These are phyloP conservation scores for Aeoliscus strigatus DNA, from an alignment of 2,797 vertebrate genomes.

Conservation along the genomic window DNA sequence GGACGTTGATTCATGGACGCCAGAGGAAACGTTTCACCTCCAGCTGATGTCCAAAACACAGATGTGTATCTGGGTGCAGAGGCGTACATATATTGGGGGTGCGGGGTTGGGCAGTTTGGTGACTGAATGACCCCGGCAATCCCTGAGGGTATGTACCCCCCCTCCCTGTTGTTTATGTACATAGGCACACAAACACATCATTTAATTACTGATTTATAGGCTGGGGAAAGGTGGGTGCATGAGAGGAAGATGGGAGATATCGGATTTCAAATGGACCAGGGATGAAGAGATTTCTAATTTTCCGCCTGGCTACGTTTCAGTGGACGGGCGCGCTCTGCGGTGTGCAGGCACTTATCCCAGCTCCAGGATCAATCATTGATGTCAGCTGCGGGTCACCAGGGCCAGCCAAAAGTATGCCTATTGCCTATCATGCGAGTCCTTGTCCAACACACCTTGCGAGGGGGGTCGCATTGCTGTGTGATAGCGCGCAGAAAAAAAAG, in stretches of 20 bases:
- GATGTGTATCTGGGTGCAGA: background rate
- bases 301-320: conserved; percentile 73
- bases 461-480: background rate
- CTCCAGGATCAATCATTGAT: conserved; percentile 71
- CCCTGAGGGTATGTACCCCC: conserved; percentile 41
- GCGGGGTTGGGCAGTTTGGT: conserved; percentile 3
- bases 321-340: conserved; percentile 41
- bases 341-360: conserved; percentile 60
- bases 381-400: conserved; percentile 62
- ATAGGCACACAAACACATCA: conserved; percentile 48
- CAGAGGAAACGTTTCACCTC: conserved; percentile 44
- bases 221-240: conserved; percentile 42
- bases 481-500: conserved; percentile 18
- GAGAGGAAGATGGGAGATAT: conserved; percentile 63
- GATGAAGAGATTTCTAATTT: conserved; percentile 82
- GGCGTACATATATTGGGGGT: background rate
- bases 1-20: too few relatives aligned
- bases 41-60: conserved; percentile 26
- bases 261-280: conserved; percentile 74
- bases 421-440: conserved; percentile 25
- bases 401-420: conserved; percentile 33
- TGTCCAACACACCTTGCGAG: conserved; percentile 3
- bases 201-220: conserved; percentile 74
- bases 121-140: conserved; percentile 23
- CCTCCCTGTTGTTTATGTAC: conserved; percentile 25